Base-by-base conservation (phyloP, 2,888 invertebrate species). In the Silvanus unidentatus region DNA sequence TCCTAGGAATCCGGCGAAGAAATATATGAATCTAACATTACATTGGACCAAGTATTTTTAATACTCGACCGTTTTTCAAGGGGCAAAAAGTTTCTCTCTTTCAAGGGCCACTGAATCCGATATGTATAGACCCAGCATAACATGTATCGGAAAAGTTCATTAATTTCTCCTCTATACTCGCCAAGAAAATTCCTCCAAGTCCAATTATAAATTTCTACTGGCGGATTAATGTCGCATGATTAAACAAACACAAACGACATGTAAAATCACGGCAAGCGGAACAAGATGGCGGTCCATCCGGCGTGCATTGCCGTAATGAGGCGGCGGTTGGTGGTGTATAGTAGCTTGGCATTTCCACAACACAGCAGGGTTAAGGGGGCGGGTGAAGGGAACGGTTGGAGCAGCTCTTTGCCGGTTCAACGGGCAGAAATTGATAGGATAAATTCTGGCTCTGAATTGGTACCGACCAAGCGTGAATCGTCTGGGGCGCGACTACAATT, bases 401-500 rank as follows among this genome's bases (percentile, higher is more conserved):
- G 57, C 56, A 54, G 73, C 75, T 76, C 75, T 76, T 77, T 77
- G 74, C 75, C 76, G 73, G 76, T 75, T 76, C 75, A 76, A 73
- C 75, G 75, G 75, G 76, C 77, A 76, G 77, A 77, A 77, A 77
- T 77, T 77, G 77, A 77, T 77, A 75, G 76, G 77, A 77, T 77
- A 77, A 77, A 77, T 77, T 77, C 77, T 75, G 74, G 75, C 72
- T 74, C 75, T 75, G 76, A 77, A 77, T 77, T 75, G 76, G 75
- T 75, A 73, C 71, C 75, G 73, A 68, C 75, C 74, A 74, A 75
- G 73, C 74, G 75, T 73, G 73, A 75, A 75, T 65, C 63, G 62
- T 61, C 63, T 60, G 59, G 59, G 68, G 49, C 53, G 47, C 49
- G 47, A 43, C 50, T 40, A 40, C 50, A 22, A 39, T n/a, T n/a